Evolutionary conservation across 2,888 invertebrate species (phyloP), one percentile per base, ranked within the genome.

Genomic region (Ectobius pallidus): DNA sequence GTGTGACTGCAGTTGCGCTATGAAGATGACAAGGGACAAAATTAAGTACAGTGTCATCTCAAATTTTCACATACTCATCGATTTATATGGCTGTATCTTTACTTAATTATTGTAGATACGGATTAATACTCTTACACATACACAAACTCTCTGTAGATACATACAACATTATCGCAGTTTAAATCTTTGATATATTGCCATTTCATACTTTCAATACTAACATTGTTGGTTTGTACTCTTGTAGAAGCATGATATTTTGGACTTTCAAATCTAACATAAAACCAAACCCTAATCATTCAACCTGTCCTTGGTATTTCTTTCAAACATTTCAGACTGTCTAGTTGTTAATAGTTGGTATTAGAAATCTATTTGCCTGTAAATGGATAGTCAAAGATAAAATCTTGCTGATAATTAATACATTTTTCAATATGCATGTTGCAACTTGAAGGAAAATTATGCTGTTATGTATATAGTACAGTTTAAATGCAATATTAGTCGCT

Each of bases 181-280:
- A 65, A 65, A 65, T 65, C 65, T 65, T 30, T 65, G 46, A 65
- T 65, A 46, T 65, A 46, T 27, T 9, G 65, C 46, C 65, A 65
- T 27, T 65, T 65, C 14, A n/a, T 58, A 16, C 16, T 58, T 22
- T 30, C 16, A n/a, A 58, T 7, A 9, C 7, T 3, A 32, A 58
- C 30, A 25, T 30, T 25, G 2, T 11, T 30, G 9, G 16, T 58
- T 58, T 30, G 22, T 58, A 18, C 58, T 58, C 14, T n/a, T 30
- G 58, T 32, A 58, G 58, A 14, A 58, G 58, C 58, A 58, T 58
- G 58, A 16, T 7, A 34, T 7, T 34, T 34, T 11, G n/a, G n/a
- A n/a, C n/a, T 18, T 16, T 30, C 6, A n/a, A 32, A 34, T 34
- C n/a, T n/a, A 25, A 58, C 58, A 30, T 58, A 58, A 2, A 58